Conservation (phyloP, 2,888 invertebrate genomes). For the Rhagonycha lutea region DNA sequence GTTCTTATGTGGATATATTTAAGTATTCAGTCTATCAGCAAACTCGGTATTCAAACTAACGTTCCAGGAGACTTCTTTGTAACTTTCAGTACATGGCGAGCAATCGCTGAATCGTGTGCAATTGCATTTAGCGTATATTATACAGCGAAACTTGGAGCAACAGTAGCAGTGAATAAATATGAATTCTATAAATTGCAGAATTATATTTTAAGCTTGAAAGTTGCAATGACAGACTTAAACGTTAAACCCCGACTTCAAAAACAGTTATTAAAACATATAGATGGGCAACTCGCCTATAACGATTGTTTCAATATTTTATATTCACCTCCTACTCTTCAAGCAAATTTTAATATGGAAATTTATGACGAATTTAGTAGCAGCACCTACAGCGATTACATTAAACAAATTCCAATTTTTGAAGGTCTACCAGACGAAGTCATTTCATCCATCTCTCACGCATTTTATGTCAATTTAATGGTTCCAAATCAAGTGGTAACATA, state of each 20-base stretch:
- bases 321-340: not conserved
- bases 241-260: not conserved
- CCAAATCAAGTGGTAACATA: conserved; percentile 36
- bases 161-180: conserved; percentile 55
- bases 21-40: not conserved
- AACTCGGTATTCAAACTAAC: not conserved
- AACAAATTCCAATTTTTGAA: not conserved
- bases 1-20: not conserved
- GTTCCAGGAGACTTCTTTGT: not conserved
- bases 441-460: not conserved
- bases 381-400: not conserved
- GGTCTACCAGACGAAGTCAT: not conserved
- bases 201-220: not conserved
- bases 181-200: not conserved
- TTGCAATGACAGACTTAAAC: not conserved
- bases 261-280: not conserved
- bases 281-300: not conserved
- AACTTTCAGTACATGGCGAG: not conserved
- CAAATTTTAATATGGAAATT: not conserved
- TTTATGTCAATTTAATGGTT: not conserved
- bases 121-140: conserved; percentile 16
- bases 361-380: not conserved
- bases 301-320: conserved; percentile 1
- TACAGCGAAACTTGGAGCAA: conserved; percentile 53
- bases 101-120: not conserved